A percentile compares a stretch with the other conserved stretches of the same genome.
These are phyloP conservation scores for Ochropacha duplaris DNA, from an alignment of 2,888 invertebrate genomes.

Conservation along the genomic window DNA sequence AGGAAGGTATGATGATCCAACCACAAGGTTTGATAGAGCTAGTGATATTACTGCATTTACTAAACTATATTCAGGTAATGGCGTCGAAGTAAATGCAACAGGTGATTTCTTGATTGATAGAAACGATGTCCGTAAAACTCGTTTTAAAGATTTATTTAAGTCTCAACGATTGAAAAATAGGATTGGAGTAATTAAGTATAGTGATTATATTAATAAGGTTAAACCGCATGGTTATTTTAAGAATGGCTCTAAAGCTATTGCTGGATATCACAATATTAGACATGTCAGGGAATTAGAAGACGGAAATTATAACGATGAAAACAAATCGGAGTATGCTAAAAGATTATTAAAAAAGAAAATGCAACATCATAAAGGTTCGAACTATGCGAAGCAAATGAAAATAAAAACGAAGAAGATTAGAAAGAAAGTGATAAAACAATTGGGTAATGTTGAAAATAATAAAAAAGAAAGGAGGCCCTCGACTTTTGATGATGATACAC, in stretches of 20 bases:
- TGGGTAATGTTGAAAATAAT: too few species aligned
- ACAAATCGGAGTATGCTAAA: not conserved
- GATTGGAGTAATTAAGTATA: not conserved
- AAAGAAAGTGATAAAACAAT: not conserved
- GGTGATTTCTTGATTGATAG: not conserved
- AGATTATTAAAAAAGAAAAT: not conserved
- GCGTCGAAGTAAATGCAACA: not conserved
- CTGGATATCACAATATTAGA: not conserved
- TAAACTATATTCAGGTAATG: not conserved
- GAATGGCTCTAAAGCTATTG: not conserved
- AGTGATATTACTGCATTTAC: not conserved
- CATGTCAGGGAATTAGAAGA: not conserved
- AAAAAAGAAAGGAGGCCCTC: too few species aligned
- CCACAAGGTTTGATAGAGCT: too few species aligned
- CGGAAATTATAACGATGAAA: not conserved
- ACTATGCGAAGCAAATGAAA: not conserved
- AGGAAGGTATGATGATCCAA: too few species aligned
- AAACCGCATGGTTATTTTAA: not conserved
- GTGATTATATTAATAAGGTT: not conserved
- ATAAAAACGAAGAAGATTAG: not conserved
- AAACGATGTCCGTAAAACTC: not conserved
- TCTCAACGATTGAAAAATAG: not conserved
- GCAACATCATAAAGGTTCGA: not conserved
- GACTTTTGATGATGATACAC: too few species aligned
- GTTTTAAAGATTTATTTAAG: not conserved